A percentile compares a stretch with the other conserved stretches of the same genome.
Conservation (phyloP, 23 tunicate genomes). For the Trididemnum nubilum region DNA sequence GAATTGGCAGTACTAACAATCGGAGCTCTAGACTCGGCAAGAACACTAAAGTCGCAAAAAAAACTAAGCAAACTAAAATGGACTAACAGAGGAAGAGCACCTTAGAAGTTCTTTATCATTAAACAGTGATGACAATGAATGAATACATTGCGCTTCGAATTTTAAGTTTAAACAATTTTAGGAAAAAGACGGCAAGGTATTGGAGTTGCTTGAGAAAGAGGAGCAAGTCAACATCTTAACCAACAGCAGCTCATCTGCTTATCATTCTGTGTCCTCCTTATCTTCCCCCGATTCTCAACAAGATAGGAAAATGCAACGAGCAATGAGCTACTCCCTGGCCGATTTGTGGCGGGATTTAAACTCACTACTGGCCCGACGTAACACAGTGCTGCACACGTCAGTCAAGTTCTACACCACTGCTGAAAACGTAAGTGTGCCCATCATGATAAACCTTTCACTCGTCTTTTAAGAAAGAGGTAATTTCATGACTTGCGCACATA, state of each 20-base stretch:
- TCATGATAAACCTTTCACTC: no score
- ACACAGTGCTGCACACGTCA: conserved; percentile 49
- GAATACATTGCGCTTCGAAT: no score
- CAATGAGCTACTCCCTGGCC: conserved; percentile 71
- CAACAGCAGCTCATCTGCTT: not conserved
- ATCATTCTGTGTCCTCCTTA: not conserved
- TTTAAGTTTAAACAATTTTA: no score
- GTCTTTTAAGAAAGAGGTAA: no score
- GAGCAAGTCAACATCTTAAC: not conserved
- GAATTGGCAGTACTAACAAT: no score
- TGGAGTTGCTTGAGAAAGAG: conserved; percentile 30
- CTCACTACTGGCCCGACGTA: conserved; percentile 40
- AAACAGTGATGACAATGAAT: no score
- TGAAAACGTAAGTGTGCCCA: conserved; percentile 50
- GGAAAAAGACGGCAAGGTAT: conserved; percentile 34
- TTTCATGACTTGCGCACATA: no score
- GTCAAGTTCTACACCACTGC: conserved; percentile 54
- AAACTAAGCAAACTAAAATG: no score
- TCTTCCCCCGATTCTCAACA: not conserved
- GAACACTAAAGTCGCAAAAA: no score
- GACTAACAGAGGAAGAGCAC: no score
- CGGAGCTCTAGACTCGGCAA: no score
- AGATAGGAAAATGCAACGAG: conserved; percentile 67
- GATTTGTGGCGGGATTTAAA: conserved; percentile 75
- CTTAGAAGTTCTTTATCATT: no score